These are phyloP conservation scores for Eretmochelys imbricata DNA, from an alignment of 2,113 vertebrate species.

Conservation along the genomic window DNA sequence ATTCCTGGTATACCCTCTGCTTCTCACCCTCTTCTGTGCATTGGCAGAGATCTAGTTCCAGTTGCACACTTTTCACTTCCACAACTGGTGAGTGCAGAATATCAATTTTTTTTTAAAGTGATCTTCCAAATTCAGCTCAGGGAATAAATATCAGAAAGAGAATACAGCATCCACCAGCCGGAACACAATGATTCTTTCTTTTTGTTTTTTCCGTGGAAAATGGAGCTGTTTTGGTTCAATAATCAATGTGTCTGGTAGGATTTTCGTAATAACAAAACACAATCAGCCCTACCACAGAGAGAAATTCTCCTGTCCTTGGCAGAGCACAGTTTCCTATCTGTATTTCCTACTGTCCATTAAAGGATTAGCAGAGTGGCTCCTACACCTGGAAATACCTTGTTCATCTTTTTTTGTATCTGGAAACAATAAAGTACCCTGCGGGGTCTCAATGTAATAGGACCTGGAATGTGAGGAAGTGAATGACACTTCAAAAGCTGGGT, in stretches of 20 bases:
- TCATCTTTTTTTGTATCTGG: not conserved
- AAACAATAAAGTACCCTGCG: not conserved
- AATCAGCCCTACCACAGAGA: not conserved
- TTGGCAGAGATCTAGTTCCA: not conserved
- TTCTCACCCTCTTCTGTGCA: not conserved
- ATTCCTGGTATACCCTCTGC: not conserved
- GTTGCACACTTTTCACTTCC: not conserved
- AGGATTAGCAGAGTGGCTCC: not conserved
- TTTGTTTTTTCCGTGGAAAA: too few species aligned
- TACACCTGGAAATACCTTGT: not conserved
- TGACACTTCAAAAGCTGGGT: not conserved
- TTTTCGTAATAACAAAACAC: too few species aligned
- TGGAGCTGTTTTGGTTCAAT: too few species aligned
- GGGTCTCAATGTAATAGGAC: not conserved
- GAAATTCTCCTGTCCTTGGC: accelerated
- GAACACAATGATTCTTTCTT: too few species aligned
- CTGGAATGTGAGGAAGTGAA: not conserved
- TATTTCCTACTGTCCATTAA: not conserved
- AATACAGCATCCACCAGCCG: too few species aligned
- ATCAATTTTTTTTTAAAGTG: not conserved
- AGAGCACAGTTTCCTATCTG: not conserved
- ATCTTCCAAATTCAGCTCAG: not conserved
- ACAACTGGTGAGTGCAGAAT: not conserved
- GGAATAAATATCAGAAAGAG: too few species aligned
- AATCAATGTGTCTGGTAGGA: too few species aligned